Conservation (phyloP, 92 coral and sea anemone species). For the Phenganax marumi region DNA sequence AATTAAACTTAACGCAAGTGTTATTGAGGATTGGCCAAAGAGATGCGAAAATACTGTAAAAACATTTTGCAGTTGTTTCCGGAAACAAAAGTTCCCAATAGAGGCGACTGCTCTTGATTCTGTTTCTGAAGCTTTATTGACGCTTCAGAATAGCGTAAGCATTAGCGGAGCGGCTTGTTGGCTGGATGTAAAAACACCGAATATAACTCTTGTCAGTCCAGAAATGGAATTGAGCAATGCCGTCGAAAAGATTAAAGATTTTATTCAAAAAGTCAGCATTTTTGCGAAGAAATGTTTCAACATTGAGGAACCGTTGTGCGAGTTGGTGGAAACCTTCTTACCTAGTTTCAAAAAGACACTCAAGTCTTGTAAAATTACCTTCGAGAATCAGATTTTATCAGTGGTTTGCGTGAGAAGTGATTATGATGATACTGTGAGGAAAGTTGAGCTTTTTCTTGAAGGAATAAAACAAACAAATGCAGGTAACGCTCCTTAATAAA, state of each 20-base stretch:
- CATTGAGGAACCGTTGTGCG: neutral
- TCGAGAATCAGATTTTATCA: neutral
- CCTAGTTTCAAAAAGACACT: neutral
- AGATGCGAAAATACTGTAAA: constrained; percentile 2
- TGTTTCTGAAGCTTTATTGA: neutral
- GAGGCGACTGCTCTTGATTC: constrained; percentile 14
- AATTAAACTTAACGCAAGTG: neutral
- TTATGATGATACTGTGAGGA: neutral
- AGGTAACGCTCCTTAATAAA: neutral
- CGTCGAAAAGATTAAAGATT: neutral
- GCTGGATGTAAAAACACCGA: neutral
- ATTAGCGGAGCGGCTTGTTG: constrained; percentile 16
- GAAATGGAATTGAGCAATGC: neutral
- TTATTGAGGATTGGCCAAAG: constrained; percentile 1
- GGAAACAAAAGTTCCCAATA: neutral
- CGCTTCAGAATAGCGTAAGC: constrained; percentile 10
- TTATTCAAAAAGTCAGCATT: constrained; percentile 9
- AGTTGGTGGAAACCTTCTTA: neutral
- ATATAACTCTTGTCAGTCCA: constrained; percentile 4
- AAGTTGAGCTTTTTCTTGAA: neutral
- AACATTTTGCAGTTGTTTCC: constrained; percentile 13
- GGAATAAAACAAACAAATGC: neutral
- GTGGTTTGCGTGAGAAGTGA: constrained; percentile 5
- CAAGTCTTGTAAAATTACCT: neutral
- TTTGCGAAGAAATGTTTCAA: neutral